A percentile compares a stretch with the other conserved stretches of the same genome.
phyloP scores from a whole-genome alignment of 2,888 invertebrate species.

The Andrena bicolor region DNA sequence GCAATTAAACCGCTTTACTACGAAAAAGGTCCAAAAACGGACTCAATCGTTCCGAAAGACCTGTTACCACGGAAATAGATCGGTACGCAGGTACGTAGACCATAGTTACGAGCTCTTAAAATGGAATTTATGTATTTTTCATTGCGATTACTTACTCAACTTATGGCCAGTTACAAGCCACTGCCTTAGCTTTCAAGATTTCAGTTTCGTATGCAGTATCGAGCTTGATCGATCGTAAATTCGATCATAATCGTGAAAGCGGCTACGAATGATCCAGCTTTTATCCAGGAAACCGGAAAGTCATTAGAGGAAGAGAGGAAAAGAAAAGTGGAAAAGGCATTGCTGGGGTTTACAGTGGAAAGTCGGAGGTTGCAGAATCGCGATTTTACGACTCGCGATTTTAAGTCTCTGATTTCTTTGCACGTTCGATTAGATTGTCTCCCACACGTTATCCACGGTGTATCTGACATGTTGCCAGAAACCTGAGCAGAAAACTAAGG shows the following conservation, averaged over 20 bases:
- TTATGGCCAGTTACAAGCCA: slow-evolving; percentile 19
- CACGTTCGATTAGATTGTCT: not conserved
- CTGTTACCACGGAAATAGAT: slow-evolving; percentile 7
- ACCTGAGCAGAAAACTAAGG: slow-evolving; percentile 2
- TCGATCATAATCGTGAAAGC: slow-evolving; percentile 32
- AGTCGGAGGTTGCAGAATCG: slow-evolving; percentile 18
- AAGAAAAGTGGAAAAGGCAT: not conserved
- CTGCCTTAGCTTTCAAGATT: not conserved
- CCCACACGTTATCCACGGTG: not conserved
- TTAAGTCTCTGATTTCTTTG: slow-evolving; percentile 12
- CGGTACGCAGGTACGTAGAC: not conserved
- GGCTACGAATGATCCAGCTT: not conserved
- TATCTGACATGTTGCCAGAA: not conserved
- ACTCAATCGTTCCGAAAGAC: slow-evolving; percentile 8
- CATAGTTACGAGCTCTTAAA: slow-evolving; percentile 32
- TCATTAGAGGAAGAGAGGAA: slow-evolving; percentile 8
- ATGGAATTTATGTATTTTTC: slow-evolving; percentile 30
- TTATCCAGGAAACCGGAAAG: slow-evolving; percentile 31
- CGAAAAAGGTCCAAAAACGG: not conserved
- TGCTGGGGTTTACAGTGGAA: not conserved
- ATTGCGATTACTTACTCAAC: slow-evolving; percentile 33
- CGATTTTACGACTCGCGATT: slow-evolving; percentile 41
- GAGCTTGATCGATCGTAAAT: slow-evolving; percentile 58
- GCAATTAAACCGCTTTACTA: slow-evolving; percentile 2
- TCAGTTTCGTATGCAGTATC: not conserved